A percentile compares a stretch with the other conserved stretches of the same genome.
phyloP scores from a whole-genome alignment of 2,797 vertebrate genomes.

The Thunnus albacares region DNA sequence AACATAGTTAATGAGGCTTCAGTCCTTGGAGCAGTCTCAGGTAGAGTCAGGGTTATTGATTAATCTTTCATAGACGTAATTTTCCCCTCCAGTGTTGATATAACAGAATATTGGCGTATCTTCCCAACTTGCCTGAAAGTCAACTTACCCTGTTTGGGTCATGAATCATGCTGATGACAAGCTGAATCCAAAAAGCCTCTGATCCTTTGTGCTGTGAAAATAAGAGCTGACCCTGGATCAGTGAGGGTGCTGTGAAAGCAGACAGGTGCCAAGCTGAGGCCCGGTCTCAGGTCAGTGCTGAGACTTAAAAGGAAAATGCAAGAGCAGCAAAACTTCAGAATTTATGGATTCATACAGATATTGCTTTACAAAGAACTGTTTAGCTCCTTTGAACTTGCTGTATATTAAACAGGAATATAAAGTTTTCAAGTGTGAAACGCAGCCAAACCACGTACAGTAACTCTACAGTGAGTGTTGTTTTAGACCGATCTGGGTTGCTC shows the following conservation, averaged over 20 bases:
- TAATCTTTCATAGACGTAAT: constrained; percentile 33
- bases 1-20: constrained; percentile 65
- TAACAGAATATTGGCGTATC: constrained; percentile 28
- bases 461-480: constrained; percentile 48
- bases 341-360: constrained; percentile 30
- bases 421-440: constrained; percentile 37
- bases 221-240: constrained; percentile 61
- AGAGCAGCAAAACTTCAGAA: constrained; percentile 11
- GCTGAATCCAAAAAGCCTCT: constrained; percentile 46
- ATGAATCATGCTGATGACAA: constrained; percentile 45
- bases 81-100: constrained; percentile 27
- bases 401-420: constrained; percentile 25
- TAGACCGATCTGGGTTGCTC: constrained; percentile 47
- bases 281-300: constrained; percentile 25
- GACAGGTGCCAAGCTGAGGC: constrained; percentile 57
- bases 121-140: constrained; percentile 36
- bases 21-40: constrained; percentile 52
- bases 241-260: constrained; percentile 35
- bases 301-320: constrained; percentile 38
- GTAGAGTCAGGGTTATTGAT: constrained; percentile 54
- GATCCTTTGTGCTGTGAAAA: constrained; percentile 57
- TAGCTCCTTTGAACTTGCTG: constrained; percentile 30
- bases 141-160: constrained; percentile 26
- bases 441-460: constrained; percentile 49
- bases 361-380: not conserved